Percentiles rank a stretch among this genome's conserved stretches.
These are phyloP conservation scores for Oreochromis niloticus DNA, from an alignment of 2,113 vertebrate genomes.

Conservation along the genomic window DNA sequence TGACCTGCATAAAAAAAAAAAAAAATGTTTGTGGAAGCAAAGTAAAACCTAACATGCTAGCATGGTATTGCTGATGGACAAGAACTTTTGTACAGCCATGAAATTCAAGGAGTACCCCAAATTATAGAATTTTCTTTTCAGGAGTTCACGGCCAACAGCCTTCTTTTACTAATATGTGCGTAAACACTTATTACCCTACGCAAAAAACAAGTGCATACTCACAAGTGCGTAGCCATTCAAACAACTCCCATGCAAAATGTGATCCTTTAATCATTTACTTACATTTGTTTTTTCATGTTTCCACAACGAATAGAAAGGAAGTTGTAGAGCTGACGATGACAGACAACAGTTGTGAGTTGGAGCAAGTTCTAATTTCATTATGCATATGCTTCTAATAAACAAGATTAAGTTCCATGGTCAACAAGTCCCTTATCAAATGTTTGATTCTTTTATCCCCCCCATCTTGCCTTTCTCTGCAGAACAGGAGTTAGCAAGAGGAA, in stretches of 20 bases:
- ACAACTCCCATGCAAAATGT: background rate
- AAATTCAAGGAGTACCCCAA: background rate
- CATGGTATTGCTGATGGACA: background rate
- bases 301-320: slow-evolving; percentile 4
- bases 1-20: background rate
- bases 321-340: background rate
- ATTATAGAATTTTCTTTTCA: background rate
- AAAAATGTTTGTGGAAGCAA: background rate
- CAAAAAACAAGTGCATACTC: background rate
- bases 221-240: background rate
- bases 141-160: background rate
- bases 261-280: background rate
- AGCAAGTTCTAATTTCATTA: background rate
- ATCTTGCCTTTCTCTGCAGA: background rate
- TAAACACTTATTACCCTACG: background rate
- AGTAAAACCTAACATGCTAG: background rate
- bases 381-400: background rate
- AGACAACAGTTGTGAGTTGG: slow-evolving; percentile 14
- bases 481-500: background rate
- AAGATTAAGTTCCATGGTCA: background rate
- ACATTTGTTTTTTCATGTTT: slow-evolving; percentile 16
- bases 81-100: background rate
- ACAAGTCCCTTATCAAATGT: background rate
- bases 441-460: background rate
- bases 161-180: background rate